Conservation (phyloP, 1,140 invertebrate genomes). For the Anoplophora glabripennis region DNA sequence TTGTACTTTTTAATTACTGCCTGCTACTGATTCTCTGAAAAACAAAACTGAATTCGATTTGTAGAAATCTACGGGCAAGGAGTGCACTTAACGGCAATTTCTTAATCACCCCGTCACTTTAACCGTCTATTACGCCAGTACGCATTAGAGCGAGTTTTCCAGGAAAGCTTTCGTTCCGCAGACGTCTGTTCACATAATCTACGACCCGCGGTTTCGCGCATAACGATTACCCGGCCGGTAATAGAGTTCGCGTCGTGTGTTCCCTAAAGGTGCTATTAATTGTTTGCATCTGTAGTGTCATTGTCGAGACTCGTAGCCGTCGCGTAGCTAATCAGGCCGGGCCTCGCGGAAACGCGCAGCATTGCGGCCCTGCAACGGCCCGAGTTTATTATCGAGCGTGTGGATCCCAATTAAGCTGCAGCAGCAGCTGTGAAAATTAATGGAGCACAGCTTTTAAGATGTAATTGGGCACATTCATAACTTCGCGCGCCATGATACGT, state of each 20-base stretch:
- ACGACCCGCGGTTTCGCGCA: neutral
- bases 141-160: no score
- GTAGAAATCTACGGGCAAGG: no score
- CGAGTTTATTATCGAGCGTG: slow-evolving; percentile 58
- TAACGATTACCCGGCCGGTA: neutral
- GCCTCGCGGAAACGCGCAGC: slow-evolving; percentile 29
- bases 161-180: no score
- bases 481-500: slow-evolving; percentile 36
- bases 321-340: slow-evolving; percentile 31
- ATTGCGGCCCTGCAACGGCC: slow-evolving; percentile 30
- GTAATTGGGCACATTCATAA: slow-evolving; percentile 66
- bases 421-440: slow-evolving; percentile 67
- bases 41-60: no score
- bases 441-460: slow-evolving; percentile 65
- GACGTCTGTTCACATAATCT: neutral
- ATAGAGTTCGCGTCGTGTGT: slow-evolving; percentile 7
- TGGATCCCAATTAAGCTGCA: slow-evolving; percentile 63
- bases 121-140: no score
- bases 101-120: no score
- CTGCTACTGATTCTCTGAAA: no score
- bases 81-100: no score
- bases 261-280: slow-evolving; percentile 19
- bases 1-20: no score
- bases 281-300: slow-evolving; percentile 32
- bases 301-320: slow-evolving; percentile 23